Conservation (phyloP, 2,888 invertebrate genomes). For the Limnephilus auricula region DNA sequence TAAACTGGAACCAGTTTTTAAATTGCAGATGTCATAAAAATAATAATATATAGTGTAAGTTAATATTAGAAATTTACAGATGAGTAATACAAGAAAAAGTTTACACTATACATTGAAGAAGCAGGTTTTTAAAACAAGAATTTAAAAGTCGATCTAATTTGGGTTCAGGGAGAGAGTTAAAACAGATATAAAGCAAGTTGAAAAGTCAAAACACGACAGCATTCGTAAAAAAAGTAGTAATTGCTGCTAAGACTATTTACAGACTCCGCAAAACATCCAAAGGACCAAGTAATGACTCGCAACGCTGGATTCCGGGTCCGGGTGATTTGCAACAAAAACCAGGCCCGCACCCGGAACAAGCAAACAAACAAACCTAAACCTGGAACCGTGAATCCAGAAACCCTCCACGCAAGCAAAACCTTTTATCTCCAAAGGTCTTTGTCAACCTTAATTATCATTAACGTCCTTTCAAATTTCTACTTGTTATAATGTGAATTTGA, state of each 20-base stretch:
- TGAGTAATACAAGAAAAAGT: no score
- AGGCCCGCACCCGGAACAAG: slow-evolving; percentile 3
- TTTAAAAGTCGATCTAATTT: not conserved
- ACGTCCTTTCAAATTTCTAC: not conserved
- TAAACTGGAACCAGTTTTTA: no score
- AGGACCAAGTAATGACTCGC: slow-evolving; percentile 24
- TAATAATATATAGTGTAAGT: no score
- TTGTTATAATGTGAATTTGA: not conserved
- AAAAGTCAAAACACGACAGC: slow-evolving; percentile 13
- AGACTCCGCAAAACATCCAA: slow-evolving; percentile 15
- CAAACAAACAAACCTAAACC: not conserved
- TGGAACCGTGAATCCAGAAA: not conserved
- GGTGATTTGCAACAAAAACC: slow-evolving; percentile 5
- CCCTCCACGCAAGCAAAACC: not conserved
- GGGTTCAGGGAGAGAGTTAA: slow-evolving; percentile 4
- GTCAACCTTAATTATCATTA: not conserved
- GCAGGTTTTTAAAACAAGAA: not conserved
- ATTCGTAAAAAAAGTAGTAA: slow-evolving; percentile 11
- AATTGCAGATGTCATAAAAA: no score
- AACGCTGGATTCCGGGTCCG: slow-evolving; percentile 18
- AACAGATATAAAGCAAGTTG: not conserved
- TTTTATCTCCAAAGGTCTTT: slow-evolving; percentile 2
- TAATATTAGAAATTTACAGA: no score
- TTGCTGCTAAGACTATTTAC: slow-evolving; percentile 7
- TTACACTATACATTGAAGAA: not conserved